These are phyloP conservation scores for Rhineura floridana DNA, from an alignment of 2,113 vertebrate genomes.

Conservation along the genomic window DNA sequence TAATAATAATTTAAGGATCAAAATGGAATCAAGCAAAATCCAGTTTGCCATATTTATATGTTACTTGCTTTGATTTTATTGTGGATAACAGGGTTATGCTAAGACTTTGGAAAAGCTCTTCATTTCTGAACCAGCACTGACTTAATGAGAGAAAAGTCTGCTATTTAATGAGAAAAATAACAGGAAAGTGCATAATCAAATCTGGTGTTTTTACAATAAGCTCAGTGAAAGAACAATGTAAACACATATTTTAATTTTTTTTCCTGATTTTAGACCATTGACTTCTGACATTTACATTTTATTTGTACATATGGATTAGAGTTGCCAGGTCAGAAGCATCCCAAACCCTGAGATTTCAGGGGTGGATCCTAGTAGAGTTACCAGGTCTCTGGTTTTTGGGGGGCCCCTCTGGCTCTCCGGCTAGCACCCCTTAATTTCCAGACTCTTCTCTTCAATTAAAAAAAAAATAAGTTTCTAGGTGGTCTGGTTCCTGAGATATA, in stretches of 20 bases:
- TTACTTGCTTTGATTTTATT: conserved; percentile 12
- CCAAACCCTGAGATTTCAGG: too few relatives aligned
- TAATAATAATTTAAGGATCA: conserved; percentile 10
- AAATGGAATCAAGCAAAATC: conserved; percentile 1
- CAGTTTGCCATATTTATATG: background rate
- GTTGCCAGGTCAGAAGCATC: too few relatives aligned
- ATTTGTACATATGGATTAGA: background rate
- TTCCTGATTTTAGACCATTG: background rate
- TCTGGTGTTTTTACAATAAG: conserved; percentile 14
- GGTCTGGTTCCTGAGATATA: too few relatives aligned
- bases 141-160: background rate
- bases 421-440: too few relatives aligned
- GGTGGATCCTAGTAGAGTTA: too few relatives aligned
- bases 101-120: background rate
- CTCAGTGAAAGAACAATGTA: background rate
- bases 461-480: too few relatives aligned
- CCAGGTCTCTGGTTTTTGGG: too few relatives aligned
- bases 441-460: too few relatives aligned
- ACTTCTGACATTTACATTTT: background rate
- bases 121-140: background rate
- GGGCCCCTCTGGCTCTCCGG: too few relatives aligned
- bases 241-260: background rate
- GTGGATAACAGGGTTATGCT: conserved; percentile 4
- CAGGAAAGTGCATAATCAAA: conserved; percentile 16
- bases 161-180: conserved; percentile 1